These are phyloP conservation scores for Yponomeuta evonymella DNA, from an alignment of 2,888 invertebrate genomes.

Conservation along the genomic window DNA sequence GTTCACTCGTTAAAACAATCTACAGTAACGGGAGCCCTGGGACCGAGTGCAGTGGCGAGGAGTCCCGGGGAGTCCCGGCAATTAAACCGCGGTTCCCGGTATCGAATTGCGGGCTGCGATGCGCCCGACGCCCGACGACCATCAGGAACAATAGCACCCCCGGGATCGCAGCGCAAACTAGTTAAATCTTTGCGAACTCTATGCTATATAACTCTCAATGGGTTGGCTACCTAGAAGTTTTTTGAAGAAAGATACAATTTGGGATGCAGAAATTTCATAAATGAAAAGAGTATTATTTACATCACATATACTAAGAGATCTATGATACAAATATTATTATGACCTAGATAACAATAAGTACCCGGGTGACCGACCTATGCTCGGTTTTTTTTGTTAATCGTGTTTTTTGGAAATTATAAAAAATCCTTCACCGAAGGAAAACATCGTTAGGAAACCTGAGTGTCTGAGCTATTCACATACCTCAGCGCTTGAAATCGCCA, in stretches of 20 bases:
- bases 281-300: too few relatives aligned
- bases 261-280: neutral
- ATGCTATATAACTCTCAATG: neutral
- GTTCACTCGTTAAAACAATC: conserved; percentile 2
- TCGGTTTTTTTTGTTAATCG: too few relatives aligned
- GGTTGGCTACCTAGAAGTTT: neutral
- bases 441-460: too few relatives aligned
- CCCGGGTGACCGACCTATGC: too few relatives aligned
- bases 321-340: too few relatives aligned
- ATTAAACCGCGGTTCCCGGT: neutral
- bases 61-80: neutral
- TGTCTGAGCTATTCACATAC: too few relatives aligned
- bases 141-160: neutral
- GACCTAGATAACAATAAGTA: too few relatives aligned
- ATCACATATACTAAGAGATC: too few relatives aligned
- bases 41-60: conserved; percentile 43
- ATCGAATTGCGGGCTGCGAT: neutral
- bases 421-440: too few relatives aligned
- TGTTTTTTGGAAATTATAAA: too few relatives aligned
- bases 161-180: neutral
- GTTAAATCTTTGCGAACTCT: conserved; percentile 1
- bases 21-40: conserved; percentile 60
- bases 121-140: neutral
- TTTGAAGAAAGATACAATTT: neutral
- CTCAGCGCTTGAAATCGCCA: too few relatives aligned